Evolutionary conservation across 1,140 invertebrate species (phyloP), one percentile per base, ranked within the genome.

Genomic region (Ctenoplectra terminalis): DNA sequence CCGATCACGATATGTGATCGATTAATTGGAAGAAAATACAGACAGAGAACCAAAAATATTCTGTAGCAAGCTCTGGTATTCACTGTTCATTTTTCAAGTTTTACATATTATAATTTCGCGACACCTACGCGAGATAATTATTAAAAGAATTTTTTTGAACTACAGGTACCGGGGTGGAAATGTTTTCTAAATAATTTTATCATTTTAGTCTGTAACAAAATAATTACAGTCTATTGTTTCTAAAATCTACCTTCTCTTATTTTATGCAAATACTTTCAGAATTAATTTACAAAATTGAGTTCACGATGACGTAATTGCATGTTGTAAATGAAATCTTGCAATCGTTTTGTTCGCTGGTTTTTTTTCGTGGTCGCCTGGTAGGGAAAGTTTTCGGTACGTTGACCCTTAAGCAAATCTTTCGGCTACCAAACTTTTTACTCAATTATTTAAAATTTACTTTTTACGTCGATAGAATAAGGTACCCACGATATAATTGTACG

Each of bases 371-470:
- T 67, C 6, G 17, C 5, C n/a, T 20, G 23, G 15, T 0, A 29
- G 13, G 17, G 31, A 71, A 71, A 71, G n/a, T 78, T 78, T 48
- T 34, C 1, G 8, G 40, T 48, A 7, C 50, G n/a, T 60, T 50
- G 67, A 71, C n/a, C 54, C 1, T 48, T 23, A 48, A 34, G 20
- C 2, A 31, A 17, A 43, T 23, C 17, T 31, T 46, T 46, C 20
- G 3, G 34, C 20, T 40, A 23, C 43, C 43, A 23, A 23, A 26
- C 17, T 9, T 20, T 40, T 46, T 58, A 23, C 37, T 60, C 23
- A n/a, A 8, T 43, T 26, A 2, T 46, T 20, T 31, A 31, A 67
- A 67, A 23, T 29, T 20, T 23, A 31, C 15, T 52, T 37, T 20
- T 34, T 52, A 52, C 13, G 8, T 72, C 17, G 9, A 20, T 17